Evolutionary conservation across 2,888 invertebrate genomes (phyloP).

Genomic region (Polyommatus iphigenia): DNA sequence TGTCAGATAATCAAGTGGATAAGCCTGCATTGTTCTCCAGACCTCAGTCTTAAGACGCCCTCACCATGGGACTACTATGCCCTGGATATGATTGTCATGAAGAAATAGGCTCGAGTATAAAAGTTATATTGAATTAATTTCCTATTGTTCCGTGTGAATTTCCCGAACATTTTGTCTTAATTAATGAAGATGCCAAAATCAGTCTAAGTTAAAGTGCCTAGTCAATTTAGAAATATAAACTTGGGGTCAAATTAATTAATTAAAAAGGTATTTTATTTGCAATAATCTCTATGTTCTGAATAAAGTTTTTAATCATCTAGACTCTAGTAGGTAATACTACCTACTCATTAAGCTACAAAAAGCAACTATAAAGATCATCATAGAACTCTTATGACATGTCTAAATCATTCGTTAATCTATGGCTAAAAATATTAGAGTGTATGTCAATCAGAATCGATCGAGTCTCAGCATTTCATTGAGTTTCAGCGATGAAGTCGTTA

Average conservation of each 20-base stretch:
- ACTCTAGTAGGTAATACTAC: no score
- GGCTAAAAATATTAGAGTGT: constrained; percentile 36
- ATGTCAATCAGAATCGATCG: constrained; percentile 39
- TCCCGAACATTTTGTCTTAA: no score
- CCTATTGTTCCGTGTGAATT: no score
- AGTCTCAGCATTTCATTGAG: constrained; percentile 36
- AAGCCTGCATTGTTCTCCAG: constrained; percentile 7
- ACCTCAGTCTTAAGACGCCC: background rate
- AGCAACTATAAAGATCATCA: no score
- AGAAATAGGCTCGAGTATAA: background rate
- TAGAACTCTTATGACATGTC: background rate
- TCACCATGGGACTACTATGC: background rate
- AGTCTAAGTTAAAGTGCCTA: no score
- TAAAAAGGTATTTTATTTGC: no score
- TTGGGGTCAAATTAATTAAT: no score
- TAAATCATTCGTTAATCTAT: background rate
- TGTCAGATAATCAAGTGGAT: constrained; percentile 5
- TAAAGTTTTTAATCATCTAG: no score
- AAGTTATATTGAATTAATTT: background rate
- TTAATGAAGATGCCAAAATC: no score
- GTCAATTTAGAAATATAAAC: no score
- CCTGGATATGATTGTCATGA: background rate
- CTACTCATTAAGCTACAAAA: no score
- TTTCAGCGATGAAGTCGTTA: constrained; percentile 37
- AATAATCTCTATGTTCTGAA: no score